phyloP scores from a whole-genome alignment of 2,113 vertebrate species.

The Sylvilagus bachmani region DNA sequence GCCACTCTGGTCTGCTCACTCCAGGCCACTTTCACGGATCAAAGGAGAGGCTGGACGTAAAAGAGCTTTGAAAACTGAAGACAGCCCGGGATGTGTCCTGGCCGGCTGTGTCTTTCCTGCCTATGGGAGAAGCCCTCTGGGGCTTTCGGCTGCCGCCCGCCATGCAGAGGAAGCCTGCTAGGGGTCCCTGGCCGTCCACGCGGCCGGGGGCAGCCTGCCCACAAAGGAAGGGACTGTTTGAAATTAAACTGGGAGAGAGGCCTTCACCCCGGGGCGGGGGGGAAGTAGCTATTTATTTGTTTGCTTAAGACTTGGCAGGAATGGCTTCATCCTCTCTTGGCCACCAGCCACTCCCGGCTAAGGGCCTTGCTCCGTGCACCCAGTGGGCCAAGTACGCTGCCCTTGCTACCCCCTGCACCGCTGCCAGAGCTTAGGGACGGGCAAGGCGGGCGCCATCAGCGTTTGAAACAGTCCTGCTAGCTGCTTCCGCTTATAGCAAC shows the following conservation, averaged over 20 bases:
- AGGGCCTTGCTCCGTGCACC: too few relatives aligned
- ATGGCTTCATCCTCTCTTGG: not conserved
- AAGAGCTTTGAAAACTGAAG: not conserved
- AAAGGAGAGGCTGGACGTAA: not conserved
- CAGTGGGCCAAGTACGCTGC: too few relatives aligned
- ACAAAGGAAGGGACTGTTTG: constrained; percentile 44
- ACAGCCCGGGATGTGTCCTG: not conserved
- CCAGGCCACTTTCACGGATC: constrained; percentile 23
- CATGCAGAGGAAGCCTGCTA: not conserved
- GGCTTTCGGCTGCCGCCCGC: not conserved
- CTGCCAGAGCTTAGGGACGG: too few relatives aligned
- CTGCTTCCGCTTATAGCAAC: too few relatives aligned
- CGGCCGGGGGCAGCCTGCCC: not conserved
- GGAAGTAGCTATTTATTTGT: constrained; percentile 13
- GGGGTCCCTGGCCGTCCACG: rapidly evolving
- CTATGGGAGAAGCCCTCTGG: not conserved
- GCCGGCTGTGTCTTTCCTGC: constrained; percentile 23
- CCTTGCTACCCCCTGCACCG: too few relatives aligned
- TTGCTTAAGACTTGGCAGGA: constrained; percentile 33
- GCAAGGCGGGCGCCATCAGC: too few relatives aligned
- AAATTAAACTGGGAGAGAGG: constrained; percentile 35
- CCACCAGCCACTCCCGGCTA: not conserved
- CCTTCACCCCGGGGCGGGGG: not conserved
- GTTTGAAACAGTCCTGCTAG: rapidly evolving
- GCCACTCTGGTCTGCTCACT: not conserved